These are phyloP conservation scores for Chauna torquata DNA, from an alignment of 2,113 vertebrate genomes.

Conservation along the genomic window DNA sequence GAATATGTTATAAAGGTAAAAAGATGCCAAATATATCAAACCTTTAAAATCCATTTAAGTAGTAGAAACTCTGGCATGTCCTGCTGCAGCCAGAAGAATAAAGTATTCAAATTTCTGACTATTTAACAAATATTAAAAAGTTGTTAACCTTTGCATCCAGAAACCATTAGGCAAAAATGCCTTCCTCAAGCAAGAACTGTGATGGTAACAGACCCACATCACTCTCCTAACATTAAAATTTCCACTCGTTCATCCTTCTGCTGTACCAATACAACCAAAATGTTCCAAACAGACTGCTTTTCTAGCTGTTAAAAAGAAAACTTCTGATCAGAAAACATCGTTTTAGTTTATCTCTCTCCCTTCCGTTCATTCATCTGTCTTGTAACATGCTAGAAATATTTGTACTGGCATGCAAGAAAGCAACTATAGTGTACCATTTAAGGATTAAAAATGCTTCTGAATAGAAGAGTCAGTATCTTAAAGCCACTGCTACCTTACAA, in stretches of 20 bases:
- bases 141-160: not conserved
- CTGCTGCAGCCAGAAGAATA: not conserved
- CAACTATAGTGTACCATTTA: conserved; percentile 2
- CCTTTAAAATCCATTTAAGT: not conserved
- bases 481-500: not conserved
- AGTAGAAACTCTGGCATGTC: not conserved
- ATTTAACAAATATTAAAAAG: not conserved
- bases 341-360: not conserved
- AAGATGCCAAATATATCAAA: not conserved
- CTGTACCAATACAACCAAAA: not conserved
- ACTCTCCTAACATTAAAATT: not conserved
- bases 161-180: not conserved
- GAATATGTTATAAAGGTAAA: conserved; percentile 1
- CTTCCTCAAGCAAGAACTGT: not conserved
- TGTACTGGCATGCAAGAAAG: not conserved
- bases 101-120: not conserved
- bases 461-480: not conserved
- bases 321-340: not conserved
- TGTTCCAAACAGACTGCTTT: not conserved
- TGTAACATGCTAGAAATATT: not conserved
- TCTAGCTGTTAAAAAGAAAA: not conserved
- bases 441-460: conserved; percentile 45
- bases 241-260: not conserved
- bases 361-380: not conserved
- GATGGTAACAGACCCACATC: not conserved